Base-by-base conservation (phyloP, 2,888 invertebrate species). In the Tetragonula carbonaria region DNA sequence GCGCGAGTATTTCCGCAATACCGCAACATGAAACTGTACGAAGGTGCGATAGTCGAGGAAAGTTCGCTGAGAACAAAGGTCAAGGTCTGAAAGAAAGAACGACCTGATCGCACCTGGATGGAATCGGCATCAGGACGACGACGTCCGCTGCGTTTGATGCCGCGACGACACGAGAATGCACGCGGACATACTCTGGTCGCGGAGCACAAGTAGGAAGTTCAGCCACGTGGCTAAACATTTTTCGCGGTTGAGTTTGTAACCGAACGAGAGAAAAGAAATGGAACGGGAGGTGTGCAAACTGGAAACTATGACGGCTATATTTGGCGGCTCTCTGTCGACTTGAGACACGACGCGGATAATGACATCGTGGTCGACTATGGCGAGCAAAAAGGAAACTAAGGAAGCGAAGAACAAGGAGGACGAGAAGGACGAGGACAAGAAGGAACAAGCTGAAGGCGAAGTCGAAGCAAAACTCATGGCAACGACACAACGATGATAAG, bases 261-360 rank as follows among this genome's bases (percentile, higher is more conserved):
- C 53, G 13, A 66, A 23, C 23, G 55, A 66, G 55, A 67, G 38
- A 68, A 5, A 51, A 50, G 57, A 53, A 38, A n/a, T 11, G 21
- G 28, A 51, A 4, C n/a, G 11, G 16, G 3, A 18, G 21, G 16
- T 0, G 70, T 0, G 63, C 21, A 55, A 74, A 65, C 72, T 78
- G 78, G 76, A 85, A 84, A 78, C 75, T 84, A 33, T 38, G 78
- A 78, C 59, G 74, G 70, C 45, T 80, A 70, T 57, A 77, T 80
- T 84, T 59, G 84, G 84, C 77, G 84, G 77, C 72, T 72, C 74
- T 80, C 67, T 63, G 74, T 78, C 76, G 33, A 55, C 51, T 28
- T 2, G 86, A 57, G 80, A 76, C 70, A 66, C 66, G 70, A 63
- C 78, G 38, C 65, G 70, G 76, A 78, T 65, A 78, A 80, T 50